Percentiles rank a stretch among this genome's conserved stretches.
Evolutionary conservation across 2,888 invertebrate species (phyloP).

Genomic region (Dugesia japonica): DNA sequence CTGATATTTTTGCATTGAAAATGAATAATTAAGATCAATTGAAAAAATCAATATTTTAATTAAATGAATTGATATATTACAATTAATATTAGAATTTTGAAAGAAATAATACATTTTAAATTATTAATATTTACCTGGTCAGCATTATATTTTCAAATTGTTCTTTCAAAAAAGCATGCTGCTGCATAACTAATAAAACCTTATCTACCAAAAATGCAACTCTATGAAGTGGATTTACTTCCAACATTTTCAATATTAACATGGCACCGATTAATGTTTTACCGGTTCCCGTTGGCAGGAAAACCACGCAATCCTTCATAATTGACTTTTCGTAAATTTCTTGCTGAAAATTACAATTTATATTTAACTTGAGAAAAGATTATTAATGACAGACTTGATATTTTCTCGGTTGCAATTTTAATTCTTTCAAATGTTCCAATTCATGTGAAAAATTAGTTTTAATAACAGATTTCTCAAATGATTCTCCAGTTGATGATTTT

Average conservation of each 20-base stretch:
- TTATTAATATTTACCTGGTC: conserved; percentile 38
- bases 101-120: too few relatives aligned
- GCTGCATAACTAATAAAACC: conserved; percentile 41
- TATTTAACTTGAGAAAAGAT: conserved; percentile 39
- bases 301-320: conserved; percentile 39
- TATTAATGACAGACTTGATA: conserved; percentile 37
- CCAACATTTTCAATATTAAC: conserved; percentile 39
- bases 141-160: conserved; percentile 38
- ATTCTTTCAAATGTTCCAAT: not conserved
- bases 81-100: too few relatives aligned
- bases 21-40: too few relatives aligned
- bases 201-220: conserved; percentile 43
- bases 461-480: not conserved
- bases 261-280: conserved; percentile 41
- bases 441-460: not conserved
- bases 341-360: conserved; percentile 36
- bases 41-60: too few relatives aligned
- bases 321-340: conserved; percentile 40
- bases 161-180: conserved; percentile 38
- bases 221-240: conserved; percentile 38
- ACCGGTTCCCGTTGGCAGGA: conserved; percentile 43
- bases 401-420: conserved; percentile 1
- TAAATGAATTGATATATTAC: too few relatives aligned
- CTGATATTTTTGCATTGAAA: too few relatives aligned
- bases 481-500: not conserved